Base-by-base conservation (phyloP, 2,797 vertebrate genomes). In the Morus bassanus region DNA sequence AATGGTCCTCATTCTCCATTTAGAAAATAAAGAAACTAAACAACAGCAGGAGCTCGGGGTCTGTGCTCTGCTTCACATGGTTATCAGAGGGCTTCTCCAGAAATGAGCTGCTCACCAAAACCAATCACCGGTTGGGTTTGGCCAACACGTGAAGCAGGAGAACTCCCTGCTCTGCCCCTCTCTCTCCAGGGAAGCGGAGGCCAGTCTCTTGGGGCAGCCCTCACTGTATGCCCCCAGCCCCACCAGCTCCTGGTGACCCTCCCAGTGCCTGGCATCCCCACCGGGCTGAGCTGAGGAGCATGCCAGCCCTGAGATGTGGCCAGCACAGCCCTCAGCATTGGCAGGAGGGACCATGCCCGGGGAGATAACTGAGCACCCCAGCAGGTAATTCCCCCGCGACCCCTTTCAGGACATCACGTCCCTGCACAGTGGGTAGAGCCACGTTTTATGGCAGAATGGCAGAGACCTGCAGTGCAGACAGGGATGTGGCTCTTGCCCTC, bases 161-260 rank as follows among this genome's bases (percentile, higher is more conserved):
- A 57, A 19, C 3, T 10, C 41, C 5, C 31, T 83, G 30, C 48
- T 59, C 51, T 88, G 18, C 9, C 46, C 1, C 0, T 46, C 35
- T 30, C 30, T 88, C 10, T 63, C 48, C 25, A 61, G 51, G 33
- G 35, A 69, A 51, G 35, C 2, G 1, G 28, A 78, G 18, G 6
- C 33, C 10, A 6, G 23, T 37, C 33, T 64, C 53, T 31, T 28
- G 46, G 59, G 46, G 56, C n/a, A 84, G 54, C 25, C n/a, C 11
- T 43, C 5, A 3, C 35, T 50, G 45, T 4, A 0, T 70, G 33
- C 4, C 18, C 21, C 31, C 31, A 77, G 43, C 6, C 21, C 64
- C 0, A 0, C 1, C 0, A 10, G 75, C 16, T 86, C n/a, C 63
- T 16, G 12, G 23, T 39, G 35, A 11, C 28, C 59, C 18, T 84